phyloP scores from a whole-genome alignment of 2,113 vertebrate genomes.

The Tragulus kanchil region DNA sequence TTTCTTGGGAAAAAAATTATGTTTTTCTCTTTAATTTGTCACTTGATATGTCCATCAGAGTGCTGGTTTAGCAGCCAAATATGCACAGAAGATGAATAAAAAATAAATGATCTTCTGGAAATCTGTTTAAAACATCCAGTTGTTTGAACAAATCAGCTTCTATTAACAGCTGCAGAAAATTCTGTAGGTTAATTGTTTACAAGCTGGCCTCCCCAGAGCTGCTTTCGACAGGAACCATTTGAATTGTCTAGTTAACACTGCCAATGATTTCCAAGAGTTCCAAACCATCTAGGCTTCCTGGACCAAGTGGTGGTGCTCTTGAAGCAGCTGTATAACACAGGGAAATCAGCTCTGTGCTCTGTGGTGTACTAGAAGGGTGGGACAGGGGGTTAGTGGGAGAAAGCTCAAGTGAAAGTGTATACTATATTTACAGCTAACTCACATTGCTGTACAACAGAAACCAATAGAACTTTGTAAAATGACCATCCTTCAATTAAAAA shows the following conservation, averaged over 20 bases:
- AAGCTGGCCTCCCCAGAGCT: neutral
- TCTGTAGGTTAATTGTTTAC: neutral
- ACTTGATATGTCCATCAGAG: neutral
- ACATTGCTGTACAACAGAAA: neutral
- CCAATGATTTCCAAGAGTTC: neutral
- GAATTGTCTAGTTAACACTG: neutral
- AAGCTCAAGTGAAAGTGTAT: neutral
- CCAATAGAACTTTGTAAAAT: neutral
- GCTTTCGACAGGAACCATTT: neutral
- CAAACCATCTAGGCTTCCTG: neutral
- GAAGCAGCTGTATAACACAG: neutral
- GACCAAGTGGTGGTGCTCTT: neutral
- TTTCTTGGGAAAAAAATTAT: constrained; percentile 20
- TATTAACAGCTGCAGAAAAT: neutral
- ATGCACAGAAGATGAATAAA: neutral
- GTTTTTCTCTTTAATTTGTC: constrained; percentile 31
- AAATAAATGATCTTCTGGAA: neutral
- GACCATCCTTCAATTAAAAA: neutral
- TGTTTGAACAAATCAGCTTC: constrained; percentile 15
- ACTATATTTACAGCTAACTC: neutral
- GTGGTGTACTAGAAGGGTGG: neutral
- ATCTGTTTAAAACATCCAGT: neutral
- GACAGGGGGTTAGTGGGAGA: neutral
- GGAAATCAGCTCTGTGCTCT: neutral
- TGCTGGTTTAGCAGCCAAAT: neutral